Evolutionary conservation across 92 coral and sea anemone genomes (phyloP).

Genomic region (Porites lobata): DNA sequence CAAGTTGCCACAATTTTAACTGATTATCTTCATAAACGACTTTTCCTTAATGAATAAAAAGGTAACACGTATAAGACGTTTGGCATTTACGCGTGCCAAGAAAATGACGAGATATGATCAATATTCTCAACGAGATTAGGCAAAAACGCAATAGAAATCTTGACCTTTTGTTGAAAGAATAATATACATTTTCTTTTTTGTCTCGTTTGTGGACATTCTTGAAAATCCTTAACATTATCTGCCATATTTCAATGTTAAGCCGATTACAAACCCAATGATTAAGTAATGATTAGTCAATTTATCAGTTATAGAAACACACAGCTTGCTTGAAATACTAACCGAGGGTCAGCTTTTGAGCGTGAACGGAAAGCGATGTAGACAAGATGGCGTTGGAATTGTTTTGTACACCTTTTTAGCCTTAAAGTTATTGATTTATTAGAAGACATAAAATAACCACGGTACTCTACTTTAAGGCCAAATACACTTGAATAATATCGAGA

Average conservation of each 20-base stretch:
- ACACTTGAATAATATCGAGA: too few species aligned
- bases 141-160: not conserved
- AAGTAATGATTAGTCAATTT: not conserved
- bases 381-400: not conserved
- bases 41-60: too few species aligned
- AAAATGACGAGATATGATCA: not conserved
- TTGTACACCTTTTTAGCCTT: too few species aligned
- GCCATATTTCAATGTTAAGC: constrained; percentile 21
- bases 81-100: not conserved
- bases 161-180: constrained; percentile 1
- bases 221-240: constrained; percentile 15
- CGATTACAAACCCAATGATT: constrained; percentile 3
- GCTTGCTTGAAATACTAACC: constrained; percentile 20
- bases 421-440: too few species aligned
- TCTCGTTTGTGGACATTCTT: not conserved
- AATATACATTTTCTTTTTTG: not conserved
- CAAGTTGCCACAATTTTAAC: not conserved
- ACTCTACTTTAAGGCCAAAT: too few species aligned
- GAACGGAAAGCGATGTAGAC: not conserved
- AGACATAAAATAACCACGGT: too few species aligned
- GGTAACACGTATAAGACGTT: not conserved
- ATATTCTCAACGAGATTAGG: not conserved
- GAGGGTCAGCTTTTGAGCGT: not conserved
- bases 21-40: too few species aligned
- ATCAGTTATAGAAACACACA: constrained; percentile 9